Evolutionary conservation across 2,113 vertebrate species (phyloP).

Genomic region (Coturnix japonica): DNA sequence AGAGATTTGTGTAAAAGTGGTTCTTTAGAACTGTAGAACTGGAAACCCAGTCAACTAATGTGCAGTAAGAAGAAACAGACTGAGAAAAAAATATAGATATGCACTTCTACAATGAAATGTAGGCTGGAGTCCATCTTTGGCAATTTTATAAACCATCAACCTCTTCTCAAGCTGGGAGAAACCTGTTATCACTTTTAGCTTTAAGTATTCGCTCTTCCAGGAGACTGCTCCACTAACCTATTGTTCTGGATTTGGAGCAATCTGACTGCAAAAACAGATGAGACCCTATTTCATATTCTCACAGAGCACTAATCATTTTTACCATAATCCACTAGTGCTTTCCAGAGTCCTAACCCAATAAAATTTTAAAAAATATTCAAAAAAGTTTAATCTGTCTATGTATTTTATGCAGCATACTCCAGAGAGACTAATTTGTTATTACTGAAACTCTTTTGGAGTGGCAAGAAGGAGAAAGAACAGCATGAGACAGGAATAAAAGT

Average conservation of each 20-base stretch:
- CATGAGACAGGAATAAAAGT: conserved; percentile 1
- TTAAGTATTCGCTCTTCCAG: not conserved
- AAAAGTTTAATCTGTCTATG: not conserved
- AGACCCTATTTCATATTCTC: not conserved
- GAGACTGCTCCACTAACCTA: not conserved
- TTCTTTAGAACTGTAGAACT: not conserved
- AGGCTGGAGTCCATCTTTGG: not conserved
- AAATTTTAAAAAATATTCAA: not conserved
- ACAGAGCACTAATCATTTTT: not conserved
- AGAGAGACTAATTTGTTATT: not conserved
- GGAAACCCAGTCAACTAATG: not conserved
- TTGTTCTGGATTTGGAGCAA: not conserved
- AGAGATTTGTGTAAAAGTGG: not conserved
- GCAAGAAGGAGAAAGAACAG: not conserved
- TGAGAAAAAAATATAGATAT: not conserved
- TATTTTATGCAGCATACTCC: not conserved
- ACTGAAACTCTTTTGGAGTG: not conserved
- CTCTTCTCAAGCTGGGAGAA: not conserved
- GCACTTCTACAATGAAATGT: not conserved
- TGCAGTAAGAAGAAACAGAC: not conserved
- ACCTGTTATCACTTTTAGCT: not conserved
- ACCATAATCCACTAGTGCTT: not conserved
- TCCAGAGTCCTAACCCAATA: not conserved
- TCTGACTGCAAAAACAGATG: not conserved
- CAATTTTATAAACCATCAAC: not conserved